Evolutionary conservation across 2,888 invertebrate species (phyloP).

Genomic region (Phortica okadai): DNA sequence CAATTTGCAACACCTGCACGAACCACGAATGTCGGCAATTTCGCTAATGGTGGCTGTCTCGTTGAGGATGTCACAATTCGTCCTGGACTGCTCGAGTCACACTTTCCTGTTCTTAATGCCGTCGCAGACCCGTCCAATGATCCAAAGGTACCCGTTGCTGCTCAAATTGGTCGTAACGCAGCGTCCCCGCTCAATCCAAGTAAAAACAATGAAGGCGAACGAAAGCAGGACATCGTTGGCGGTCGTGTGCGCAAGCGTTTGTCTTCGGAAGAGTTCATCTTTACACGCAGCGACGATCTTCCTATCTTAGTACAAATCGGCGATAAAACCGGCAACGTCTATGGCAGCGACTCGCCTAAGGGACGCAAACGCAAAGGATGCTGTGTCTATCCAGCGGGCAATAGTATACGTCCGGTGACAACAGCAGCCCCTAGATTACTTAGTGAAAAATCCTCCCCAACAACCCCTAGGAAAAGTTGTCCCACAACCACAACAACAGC

Average conservation of each 20-base stretch:
- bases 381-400: constrained; percentile 79
- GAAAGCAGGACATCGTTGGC: constrained; percentile 58
- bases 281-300: constrained; percentile 78
- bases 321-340: constrained; percentile 69
- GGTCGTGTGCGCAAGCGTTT: constrained; percentile 71
- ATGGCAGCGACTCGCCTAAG: constrained; percentile 75
- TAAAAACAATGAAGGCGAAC: constrained; percentile 45
- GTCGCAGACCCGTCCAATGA: constrained; percentile 17
- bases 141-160: neutral
- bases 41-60: constrained; percentile 26
- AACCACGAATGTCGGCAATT: constrained; percentile 19
- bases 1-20: constrained; percentile 60
- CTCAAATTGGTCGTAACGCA: constrained; percentile 35
- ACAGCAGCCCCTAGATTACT: constrained; percentile 41
- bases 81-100: constrained; percentile 76
- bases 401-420: constrained; percentile 50
- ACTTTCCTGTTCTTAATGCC: constrained; percentile 72
- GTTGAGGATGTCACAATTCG: constrained; percentile 54
- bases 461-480: constrained; percentile 63
- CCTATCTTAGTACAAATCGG: constrained; percentile 78
- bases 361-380: constrained; percentile 81
- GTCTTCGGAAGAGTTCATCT: constrained; percentile 74
- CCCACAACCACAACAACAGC: constrained; percentile 56
- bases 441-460: constrained; percentile 46
- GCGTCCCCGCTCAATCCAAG: constrained; percentile 49